phyloP scores from a whole-genome alignment of 2,113 vertebrate species.

The Naja naja region DNA sequence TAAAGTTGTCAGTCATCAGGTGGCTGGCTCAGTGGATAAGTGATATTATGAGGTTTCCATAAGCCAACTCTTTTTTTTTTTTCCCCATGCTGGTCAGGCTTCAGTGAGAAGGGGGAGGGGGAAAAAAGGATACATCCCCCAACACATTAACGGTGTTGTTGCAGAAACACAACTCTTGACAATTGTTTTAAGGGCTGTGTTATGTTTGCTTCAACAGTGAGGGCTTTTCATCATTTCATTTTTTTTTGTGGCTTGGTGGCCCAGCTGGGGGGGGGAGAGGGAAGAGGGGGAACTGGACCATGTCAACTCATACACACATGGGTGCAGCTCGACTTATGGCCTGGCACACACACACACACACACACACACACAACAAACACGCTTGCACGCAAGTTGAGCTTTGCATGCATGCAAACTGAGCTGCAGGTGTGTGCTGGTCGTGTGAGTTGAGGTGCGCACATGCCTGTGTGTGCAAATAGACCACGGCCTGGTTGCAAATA shows the following conservation, averaged over 20 bases:
- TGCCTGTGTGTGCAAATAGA: not conserved
- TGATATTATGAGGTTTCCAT: constrained; percentile 53
- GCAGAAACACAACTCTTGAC: constrained; percentile 43
- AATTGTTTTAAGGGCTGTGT: not conserved
- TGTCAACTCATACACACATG: rapidly evolving
- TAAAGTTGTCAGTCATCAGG: constrained; percentile 71
- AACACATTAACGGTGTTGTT: constrained; percentile 46
- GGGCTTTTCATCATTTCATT: constrained; percentile 59
- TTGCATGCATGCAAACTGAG: too few species aligned
- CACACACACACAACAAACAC: too few species aligned
- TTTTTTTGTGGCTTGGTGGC: not conserved
- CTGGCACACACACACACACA: too few species aligned
- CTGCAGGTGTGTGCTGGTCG: not conserved
- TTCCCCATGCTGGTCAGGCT: constrained; percentile 39
- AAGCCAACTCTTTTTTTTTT: constrained; percentile 15
- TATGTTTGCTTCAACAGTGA: constrained; percentile 51
- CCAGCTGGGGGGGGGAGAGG: rapidly evolving
- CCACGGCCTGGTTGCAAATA: not conserved
- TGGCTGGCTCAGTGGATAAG: constrained; percentile 60
- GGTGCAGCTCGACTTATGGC: not conserved
- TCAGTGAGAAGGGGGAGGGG: not conserved
- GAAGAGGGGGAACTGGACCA: not conserved
- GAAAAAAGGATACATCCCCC: not conserved
- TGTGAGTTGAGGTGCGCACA: not conserved
- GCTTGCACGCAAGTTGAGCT: too few species aligned